phyloP scores from a whole-genome alignment of 2,113 vertebrate species.

The Cephalopterus ornatus region DNA sequence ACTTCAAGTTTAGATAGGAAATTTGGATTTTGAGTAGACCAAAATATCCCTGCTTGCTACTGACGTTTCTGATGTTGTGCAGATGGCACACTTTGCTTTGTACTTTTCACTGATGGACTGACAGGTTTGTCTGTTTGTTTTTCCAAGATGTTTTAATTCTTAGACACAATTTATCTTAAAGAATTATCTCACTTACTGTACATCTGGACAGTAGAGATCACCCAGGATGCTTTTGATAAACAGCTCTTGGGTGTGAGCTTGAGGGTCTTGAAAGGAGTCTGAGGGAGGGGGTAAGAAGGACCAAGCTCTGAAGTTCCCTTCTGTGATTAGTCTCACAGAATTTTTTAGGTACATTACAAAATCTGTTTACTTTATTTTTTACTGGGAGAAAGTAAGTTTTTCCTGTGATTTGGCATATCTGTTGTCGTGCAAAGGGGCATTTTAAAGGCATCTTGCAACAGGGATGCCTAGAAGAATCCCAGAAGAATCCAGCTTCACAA shows the following conservation, averaged over 20 bases:
- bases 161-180: neutral
- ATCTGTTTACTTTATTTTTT: neutral
- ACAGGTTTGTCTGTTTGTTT: neutral
- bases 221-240: conserved; percentile 1
- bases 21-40: neutral
- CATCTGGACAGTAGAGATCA: neutral
- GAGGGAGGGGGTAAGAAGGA: neutral
- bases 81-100: neutral
- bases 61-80: neutral
- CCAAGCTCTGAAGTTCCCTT: neutral
- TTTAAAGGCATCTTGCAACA: neutral
- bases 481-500: neutral
- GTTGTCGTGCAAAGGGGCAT: neutral
- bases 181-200: neutral
- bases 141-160: neutral
- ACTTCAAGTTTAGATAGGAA: neutral
- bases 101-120: neutral
- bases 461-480: neutral
- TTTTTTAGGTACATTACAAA: neutral
- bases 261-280: neutral
- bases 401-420: neutral
- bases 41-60: neutral
- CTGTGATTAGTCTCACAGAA: neutral
- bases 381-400: neutral
- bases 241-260: neutral